A percentile compares a stretch with the other conserved stretches of the same genome.
Evolutionary conservation across 1,140 invertebrate species (phyloP).

Genomic region (Aphidius gifuensis): DNA sequence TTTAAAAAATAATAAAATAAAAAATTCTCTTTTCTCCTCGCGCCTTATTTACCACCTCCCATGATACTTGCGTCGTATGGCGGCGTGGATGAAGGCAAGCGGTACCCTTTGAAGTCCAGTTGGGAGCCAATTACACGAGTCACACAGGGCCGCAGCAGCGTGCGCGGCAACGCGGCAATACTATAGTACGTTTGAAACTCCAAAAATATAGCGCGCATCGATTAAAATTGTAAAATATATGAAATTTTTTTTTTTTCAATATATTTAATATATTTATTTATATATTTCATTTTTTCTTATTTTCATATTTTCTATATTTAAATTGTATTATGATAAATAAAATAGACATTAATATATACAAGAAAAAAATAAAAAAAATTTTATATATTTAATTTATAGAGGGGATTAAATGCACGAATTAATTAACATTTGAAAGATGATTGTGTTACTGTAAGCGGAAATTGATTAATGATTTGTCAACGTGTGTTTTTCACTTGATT

Average conservation of each 20-base stretch:
- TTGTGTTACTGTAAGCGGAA: conserved; percentile 25
- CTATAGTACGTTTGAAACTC: neutral
- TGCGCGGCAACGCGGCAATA: neutral
- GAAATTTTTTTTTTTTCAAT: too few relatives aligned
- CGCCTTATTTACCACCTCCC: conserved; percentile 1
- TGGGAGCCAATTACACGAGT: conserved; percentile 59
- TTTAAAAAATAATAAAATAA: too few relatives aligned
- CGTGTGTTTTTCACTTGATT: conserved; percentile 20
- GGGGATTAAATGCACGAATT: conserved; percentile 41
- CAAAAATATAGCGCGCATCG: conserved; percentile 46
- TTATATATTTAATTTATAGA: neutral
- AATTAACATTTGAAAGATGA: conserved; percentile 36
- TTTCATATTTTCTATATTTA: too few relatives aligned
- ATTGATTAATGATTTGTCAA: conserved; percentile 30
- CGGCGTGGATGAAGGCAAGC: conserved; percentile 56
- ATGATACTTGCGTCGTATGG: conserved; percentile 43
- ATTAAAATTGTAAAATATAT: conserved; percentile 48
- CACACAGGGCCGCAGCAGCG: conserved; percentile 52
- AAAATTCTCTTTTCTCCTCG: conserved; percentile 14
- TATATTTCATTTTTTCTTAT: too few relatives aligned
- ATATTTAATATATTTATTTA: too few relatives aligned
- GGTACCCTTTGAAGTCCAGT: conserved; percentile 56
- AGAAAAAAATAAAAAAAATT: conserved; percentile 14
- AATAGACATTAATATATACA: too few relatives aligned
- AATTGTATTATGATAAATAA: too few relatives aligned